Evolutionary conservation across 1,140 invertebrate genomes (phyloP).

Genomic region (Rhizoglyphus robini): DNA sequence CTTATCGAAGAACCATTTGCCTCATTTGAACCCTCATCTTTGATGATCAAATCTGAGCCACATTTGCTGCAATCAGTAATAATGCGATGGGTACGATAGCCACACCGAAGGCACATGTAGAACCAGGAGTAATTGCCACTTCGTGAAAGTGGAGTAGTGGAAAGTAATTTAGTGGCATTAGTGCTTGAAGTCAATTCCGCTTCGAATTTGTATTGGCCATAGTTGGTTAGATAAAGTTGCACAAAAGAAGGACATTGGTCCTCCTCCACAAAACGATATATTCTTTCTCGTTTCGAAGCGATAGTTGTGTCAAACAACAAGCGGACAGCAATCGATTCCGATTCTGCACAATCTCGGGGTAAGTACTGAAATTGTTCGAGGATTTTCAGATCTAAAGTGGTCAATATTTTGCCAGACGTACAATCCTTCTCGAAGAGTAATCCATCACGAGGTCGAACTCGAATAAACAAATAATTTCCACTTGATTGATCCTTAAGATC

Average conservation of each 20-base stretch:
- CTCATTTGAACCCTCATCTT: neutral
- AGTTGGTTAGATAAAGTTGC: neutral
- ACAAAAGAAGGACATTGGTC: neutral
- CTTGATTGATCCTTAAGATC: neutral
- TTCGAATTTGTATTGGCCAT: neutral
- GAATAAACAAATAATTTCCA: conserved; percentile 3
- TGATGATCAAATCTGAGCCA: conserved; percentile 12
- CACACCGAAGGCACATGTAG: conserved; percentile 14
- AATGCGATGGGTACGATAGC: conserved; percentile 2
- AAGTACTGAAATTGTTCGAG: neutral
- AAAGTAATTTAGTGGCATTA: neutral
- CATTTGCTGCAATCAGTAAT: conserved; percentile 6
- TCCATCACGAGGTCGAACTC: conserved; percentile 8
- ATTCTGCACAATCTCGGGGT: neutral
- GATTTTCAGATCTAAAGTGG: conserved; percentile 13
- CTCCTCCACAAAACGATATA: neutral
- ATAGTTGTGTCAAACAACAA: conserved; percentile 9
- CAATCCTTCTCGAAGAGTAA: conserved; percentile 17
- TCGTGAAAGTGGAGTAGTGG: neutral
- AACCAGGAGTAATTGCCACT: neutral
- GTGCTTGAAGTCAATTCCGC: neutral
- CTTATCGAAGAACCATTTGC: neutral
- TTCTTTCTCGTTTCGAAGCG: conserved; percentile 5
- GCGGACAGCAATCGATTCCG: neutral
- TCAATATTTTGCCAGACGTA: conserved; percentile 11